Conservation (phyloP, 2,113 vertebrate species). For the Cavia porcellus region DNA sequence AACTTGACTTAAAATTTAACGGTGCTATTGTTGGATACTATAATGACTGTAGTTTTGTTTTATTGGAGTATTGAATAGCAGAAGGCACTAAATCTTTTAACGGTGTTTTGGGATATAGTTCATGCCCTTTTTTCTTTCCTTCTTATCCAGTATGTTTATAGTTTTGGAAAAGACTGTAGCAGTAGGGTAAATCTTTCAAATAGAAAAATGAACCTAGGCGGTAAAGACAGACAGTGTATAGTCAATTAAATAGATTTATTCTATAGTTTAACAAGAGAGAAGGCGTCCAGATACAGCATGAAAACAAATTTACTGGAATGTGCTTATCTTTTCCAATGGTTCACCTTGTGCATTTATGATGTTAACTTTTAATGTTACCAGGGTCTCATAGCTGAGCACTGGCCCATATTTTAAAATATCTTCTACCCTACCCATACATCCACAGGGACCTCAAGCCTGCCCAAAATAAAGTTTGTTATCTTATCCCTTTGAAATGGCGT, state of each 20-base stretch:
- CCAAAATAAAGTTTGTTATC: neutral
- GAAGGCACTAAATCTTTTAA: neutral
- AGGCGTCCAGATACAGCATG: neutral
- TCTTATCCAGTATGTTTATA: neutral
- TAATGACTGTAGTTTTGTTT: constrained; percentile 34
- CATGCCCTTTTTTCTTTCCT: neutral
- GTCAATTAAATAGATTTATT: constrained; percentile 1
- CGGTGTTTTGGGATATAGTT: neutral
- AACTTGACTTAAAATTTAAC: constrained; percentile 52
- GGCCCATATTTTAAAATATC: neutral
- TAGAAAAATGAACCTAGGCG: neutral
- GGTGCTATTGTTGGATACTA: neutral
- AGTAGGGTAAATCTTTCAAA: neutral
- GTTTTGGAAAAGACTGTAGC: constrained; percentile 13
- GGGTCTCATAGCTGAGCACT: neutral
- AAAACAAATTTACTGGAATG: neutral
- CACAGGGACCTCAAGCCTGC: neutral
- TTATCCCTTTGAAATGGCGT: neutral
- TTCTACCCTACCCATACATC: neutral
- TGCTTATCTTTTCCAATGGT: neutral
- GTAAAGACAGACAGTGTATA: neutral
- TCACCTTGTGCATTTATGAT: neutral
- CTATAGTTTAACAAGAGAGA: constrained; percentile 22
- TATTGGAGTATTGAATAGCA: neutral
- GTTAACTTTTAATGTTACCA: neutral